phyloP scores from a whole-genome alignment of 92 coral and sea anemone genomes.

The Umimayanthus chanpuru region DNA sequence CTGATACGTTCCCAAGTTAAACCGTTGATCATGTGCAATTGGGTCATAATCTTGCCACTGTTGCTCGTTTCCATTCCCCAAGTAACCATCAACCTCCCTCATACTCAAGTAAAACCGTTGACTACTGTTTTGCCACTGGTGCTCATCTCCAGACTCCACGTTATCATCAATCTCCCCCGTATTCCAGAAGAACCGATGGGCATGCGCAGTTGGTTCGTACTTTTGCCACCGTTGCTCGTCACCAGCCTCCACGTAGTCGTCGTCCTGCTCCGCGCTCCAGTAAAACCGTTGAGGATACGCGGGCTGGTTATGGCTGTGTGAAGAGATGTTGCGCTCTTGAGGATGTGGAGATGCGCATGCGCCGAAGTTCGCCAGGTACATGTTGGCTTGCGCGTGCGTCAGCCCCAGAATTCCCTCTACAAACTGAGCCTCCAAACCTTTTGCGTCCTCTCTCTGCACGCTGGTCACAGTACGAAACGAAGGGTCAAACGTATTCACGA shows the following conservation, averaged over 20 bases:
- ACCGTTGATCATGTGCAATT: not conserved
- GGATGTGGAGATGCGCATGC: not conserved
- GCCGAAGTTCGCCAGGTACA: not conserved
- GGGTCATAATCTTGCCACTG: not conserved
- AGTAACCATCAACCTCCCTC: not conserved
- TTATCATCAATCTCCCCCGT: not conserved
- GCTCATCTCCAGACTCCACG: not conserved
- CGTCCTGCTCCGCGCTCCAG: not conserved
- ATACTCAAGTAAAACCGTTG: not conserved
- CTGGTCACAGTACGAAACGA: not conserved
- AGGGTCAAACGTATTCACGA: not conserved
- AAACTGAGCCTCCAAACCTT: not conserved
- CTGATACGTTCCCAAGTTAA: not conserved
- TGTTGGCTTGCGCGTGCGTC: not conserved
- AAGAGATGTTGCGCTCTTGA: not conserved
- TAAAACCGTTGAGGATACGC: not conserved
- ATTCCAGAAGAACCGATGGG: not conserved
- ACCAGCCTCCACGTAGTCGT: not conserved
- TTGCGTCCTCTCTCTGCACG: not conserved
- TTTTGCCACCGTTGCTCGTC: not conserved
- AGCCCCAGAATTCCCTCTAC: not conserved
- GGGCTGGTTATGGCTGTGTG: not conserved
- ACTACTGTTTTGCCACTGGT: not conserved
- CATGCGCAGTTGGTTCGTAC: not conserved
- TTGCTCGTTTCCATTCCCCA: not conserved